phyloP scores from a whole-genome alignment of 2,888 invertebrate genomes.

The Heteropelma amictum region DNA sequence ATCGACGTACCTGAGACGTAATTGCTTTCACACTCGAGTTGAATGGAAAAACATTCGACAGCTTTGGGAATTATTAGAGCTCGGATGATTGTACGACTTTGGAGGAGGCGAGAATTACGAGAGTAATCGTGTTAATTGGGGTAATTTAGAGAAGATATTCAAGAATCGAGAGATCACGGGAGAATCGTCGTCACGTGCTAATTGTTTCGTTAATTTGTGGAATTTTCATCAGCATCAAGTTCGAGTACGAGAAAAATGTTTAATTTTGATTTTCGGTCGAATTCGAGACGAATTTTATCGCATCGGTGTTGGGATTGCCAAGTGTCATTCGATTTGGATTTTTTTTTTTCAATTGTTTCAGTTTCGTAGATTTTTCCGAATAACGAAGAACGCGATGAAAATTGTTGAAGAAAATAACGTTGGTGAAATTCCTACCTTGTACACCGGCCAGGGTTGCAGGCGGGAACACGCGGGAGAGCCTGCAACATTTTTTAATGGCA shows the following conservation, averaged over 20 bases:
- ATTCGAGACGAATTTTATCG: background rate
- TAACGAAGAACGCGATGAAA: background rate
- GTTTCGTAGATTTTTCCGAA: background rate
- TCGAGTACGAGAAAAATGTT: too few species aligned
- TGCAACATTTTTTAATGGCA: slow-evolving; percentile 79
- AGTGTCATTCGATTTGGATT: slow-evolving; percentile 59
- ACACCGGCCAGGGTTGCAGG: slow-evolving; percentile 89
- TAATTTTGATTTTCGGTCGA: background rate
- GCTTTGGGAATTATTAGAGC: slow-evolving; percentile 38
- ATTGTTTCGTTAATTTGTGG: slow-evolving; percentile 14
- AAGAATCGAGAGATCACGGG: too few species aligned
- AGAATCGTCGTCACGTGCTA: slow-evolving; percentile 42
- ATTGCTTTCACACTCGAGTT: background rate
- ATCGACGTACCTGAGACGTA: background rate
- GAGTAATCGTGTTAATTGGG: slow-evolving; percentile 1
- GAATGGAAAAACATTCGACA: slow-evolving; percentile 3
- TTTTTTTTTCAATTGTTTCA: background rate
- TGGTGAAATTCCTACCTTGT: slow-evolving; percentile 82
- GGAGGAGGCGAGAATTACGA: slow-evolving; percentile 2
- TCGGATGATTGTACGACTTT: slow-evolving; percentile 33
- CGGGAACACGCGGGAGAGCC: slow-evolving; percentile 89
- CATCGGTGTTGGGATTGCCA: slow-evolving; percentile 62
- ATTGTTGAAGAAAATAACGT: background rate
- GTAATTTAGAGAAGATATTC: slow-evolving; percentile 4
- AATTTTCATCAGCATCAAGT: too few species aligned